Evolutionary conservation across 2,797 vertebrate genomes (phyloP), one percentile per base, ranked within the genome.

Genomic region (Coregonus ussuriensis): DNA sequence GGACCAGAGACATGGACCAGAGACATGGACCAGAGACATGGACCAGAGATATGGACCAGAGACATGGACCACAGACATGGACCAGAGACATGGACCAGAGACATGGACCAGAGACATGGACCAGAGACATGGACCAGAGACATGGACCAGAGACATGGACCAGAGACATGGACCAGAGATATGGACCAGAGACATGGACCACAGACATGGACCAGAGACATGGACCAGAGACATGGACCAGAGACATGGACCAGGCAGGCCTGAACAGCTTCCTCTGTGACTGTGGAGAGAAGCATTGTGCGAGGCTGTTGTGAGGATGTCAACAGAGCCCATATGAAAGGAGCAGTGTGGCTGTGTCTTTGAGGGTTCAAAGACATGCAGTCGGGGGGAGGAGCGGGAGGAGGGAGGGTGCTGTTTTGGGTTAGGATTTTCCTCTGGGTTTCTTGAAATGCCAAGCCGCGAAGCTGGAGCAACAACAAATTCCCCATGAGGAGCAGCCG

Each of bases 241-340:
- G 25, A 25, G 25, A 25, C 52, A 65, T 63, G 25, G n/a, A 63
- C 62, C 18, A 63, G 21, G 63, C 63, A 65, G 7, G 4, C 54
- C 59, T 25, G 59, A 25, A 25, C 70, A 52, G 14, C 51, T 31
- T 72, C 21, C 14, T 29, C 13, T 31, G n/a, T 13, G n/a, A 52
- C 47, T 53, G 18, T 47, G 21, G 68, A 79, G 68, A 71, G 78
- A 31, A 65, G 66, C 33, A 63, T 66, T 76, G 41, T 72, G 56
- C 74, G 77, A 81, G 75, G 53, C 70, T 75, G 78, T 75, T 80
- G 76, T 74, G 74, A 76, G 74, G 82, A 84, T 77, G 80, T 87
- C 86, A 89, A 90, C 84, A 84, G 82, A 89, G 80, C 84, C 83
- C 82, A 84, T 87, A 85, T 83, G 83, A 89, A 33, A 83, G 74